Evolutionary conservation across 2,797 vertebrate species (phyloP).

Genomic region (Carapus acus): DNA sequence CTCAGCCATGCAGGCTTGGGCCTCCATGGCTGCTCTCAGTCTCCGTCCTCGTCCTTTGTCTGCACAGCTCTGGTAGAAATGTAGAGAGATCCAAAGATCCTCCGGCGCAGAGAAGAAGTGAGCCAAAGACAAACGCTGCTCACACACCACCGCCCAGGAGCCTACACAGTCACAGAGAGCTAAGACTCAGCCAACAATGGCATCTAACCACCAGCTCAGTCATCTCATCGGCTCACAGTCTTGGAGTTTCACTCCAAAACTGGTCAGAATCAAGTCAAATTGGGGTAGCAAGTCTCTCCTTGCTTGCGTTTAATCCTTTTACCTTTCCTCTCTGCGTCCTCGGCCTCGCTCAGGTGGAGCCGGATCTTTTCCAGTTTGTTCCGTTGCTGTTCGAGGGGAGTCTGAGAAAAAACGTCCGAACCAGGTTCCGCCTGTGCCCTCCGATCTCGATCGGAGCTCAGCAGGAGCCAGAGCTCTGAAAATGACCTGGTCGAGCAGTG

Average conservation of each 20-base stretch:
- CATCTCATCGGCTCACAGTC: no score
- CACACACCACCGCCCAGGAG: slow-evolving; percentile 42
- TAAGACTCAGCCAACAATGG: background rate
- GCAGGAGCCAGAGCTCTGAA: slow-evolving; percentile 74
- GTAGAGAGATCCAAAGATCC: slow-evolving; percentile 56
- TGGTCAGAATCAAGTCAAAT: background rate
- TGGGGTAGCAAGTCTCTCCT: no score
- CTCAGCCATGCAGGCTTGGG: slow-evolving; percentile 46
- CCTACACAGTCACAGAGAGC: slow-evolving; percentile 28
- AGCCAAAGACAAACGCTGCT: slow-evolving; percentile 51
- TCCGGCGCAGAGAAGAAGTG: slow-evolving; percentile 46
- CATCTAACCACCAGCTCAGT: no score
- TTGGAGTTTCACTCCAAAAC: background rate
- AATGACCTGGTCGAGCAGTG: slow-evolving; percentile 58
- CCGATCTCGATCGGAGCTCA: slow-evolving; percentile 65
- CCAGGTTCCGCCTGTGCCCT: slow-evolving; percentile 58
- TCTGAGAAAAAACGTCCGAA: slow-evolving; percentile 54
- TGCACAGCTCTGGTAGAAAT: slow-evolving; percentile 58
- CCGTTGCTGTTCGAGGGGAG: slow-evolving; percentile 75
- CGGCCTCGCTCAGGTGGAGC: slow-evolving; percentile 77
- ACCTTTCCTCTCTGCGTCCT: slow-evolving; percentile 78
- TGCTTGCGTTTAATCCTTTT: slow-evolving; percentile 4
- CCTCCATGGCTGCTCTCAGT: slow-evolving; percentile 42
- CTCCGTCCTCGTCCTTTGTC: slow-evolving; percentile 14
- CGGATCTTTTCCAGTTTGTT: slow-evolving; percentile 79